Evolutionary conservation across 2,888 invertebrate genomes (phyloP).

Genomic region (Lasioglossum pauxillum): DNA sequence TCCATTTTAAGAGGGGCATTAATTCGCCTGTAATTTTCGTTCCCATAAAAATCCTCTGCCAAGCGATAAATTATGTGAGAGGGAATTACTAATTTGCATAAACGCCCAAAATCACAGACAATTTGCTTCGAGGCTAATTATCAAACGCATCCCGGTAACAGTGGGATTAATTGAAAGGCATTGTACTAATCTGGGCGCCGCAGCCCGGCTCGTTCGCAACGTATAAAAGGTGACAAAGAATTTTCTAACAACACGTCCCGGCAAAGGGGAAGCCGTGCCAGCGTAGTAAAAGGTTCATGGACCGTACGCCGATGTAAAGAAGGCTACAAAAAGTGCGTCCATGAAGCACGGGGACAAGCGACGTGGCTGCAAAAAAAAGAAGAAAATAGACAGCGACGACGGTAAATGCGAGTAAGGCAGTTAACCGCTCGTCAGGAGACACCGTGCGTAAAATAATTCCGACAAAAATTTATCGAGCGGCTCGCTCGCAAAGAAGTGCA

Average conservation of each 20-base stretch:
- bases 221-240: constrained; percentile 11
- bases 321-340: constrained; percentile 8
- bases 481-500: neutral
- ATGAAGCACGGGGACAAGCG: constrained; percentile 4
- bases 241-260: neutral
- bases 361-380: neutral
- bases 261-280: neutral
- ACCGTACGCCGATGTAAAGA: constrained; percentile 15
- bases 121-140: neutral
- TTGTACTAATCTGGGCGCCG: neutral
- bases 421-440: constrained; percentile 11
- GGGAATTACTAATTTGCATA: neutral
- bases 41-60: neutral
- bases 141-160: neutral
- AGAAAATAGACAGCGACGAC: neutral
- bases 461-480: constrained; percentile 12
- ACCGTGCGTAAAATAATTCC: neutral
- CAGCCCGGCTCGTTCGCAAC: neutral
- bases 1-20: neutral
- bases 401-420: neutral
- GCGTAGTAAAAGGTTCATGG: constrained; percentile 24
- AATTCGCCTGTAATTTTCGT: neutral
- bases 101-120: neutral
- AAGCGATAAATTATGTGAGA: neutral
- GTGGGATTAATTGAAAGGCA: constrained; percentile 8